Base-by-base conservation (phyloP, 2,888 invertebrate species). In the Ormyrus labotus region DNA sequence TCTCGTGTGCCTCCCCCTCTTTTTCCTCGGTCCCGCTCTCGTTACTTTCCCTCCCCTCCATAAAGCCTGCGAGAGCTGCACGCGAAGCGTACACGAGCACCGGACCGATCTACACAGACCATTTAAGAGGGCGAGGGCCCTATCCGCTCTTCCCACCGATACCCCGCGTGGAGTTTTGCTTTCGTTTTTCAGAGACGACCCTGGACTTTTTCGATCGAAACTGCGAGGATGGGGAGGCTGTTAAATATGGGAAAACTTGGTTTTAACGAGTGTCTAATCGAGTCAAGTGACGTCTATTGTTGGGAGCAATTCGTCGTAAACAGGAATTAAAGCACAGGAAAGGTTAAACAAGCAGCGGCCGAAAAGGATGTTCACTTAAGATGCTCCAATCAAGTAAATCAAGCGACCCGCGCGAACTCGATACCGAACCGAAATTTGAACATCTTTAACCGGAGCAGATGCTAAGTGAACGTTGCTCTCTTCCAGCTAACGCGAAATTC, bases 291-390 rank as follows among this genome's bases (percentile, higher is more conserved):
- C 34, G 3, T 34, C 34, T 34, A 34, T 34, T 34, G 34, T 34
- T 34, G 3, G 34, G 34, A 34, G 34, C 34, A 34, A 4, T 4
- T 34, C 34, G 4, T 34, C 4, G 34, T 34, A 34, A 34, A 34
- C 34, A 68, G 65, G 68, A 61, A 75, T 75, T 75, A 68, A 34
- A 75, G 53, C 75, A 75, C 55, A 55, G 47, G 10, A 64, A 57
- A 55, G 74, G 48, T 51, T 48, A 57, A 34, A 70, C 53, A 64
- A 50, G 57, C 64, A 68, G 74, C 51, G n/a, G 19, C 75, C 55
- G 19, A 69, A 69, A 67, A 76, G 80, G 80, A 80, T 80, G 80
- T 72, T 45, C 80, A 76, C 76, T 80, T 80, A 72, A 80, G 71
- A 72, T 55, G 61, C 53, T 51, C 61, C 51, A 65, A 64, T 65